These are phyloP conservation scores for Channallabes apus DNA, from an alignment of 2,797 vertebrate species.

Conservation along the genomic window DNA sequence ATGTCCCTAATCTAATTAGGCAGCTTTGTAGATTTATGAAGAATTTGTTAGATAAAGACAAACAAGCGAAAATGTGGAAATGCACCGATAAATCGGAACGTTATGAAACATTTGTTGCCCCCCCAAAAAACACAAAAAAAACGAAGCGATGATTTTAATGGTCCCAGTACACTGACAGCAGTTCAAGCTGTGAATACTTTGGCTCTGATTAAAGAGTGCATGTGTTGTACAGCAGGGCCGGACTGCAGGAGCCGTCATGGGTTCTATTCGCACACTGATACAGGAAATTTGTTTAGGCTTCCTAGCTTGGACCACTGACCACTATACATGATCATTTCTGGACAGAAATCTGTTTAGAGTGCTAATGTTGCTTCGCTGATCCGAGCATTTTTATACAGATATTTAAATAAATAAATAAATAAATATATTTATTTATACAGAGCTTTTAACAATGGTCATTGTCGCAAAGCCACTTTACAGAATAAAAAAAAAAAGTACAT, in stretches of 20 bases:
- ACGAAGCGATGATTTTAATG: background rate
- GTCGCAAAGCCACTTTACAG: too few relatives aligned
- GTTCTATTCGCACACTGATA: slow-evolving; percentile 33
- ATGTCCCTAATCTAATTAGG: slow-evolving; percentile 37
- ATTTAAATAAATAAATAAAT: background rate
- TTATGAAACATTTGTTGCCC: background rate
- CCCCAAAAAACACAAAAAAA: background rate
- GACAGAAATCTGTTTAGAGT: background rate
- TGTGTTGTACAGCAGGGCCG: slow-evolving; percentile 40
- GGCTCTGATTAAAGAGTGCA: slow-evolving; percentile 45
- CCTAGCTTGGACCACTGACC: slow-evolving; percentile 37
- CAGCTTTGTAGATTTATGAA: slow-evolving; percentile 14
- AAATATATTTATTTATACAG: too few relatives aligned
- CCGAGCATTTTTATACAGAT: background rate
- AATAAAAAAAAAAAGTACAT: too few relatives aligned
- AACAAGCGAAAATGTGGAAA: slow-evolving; percentile 10
- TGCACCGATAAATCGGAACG: slow-evolving; percentile 1
- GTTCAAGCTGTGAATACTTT: slow-evolving; percentile 37
- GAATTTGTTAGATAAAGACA: background rate
- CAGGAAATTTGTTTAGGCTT: slow-evolving; percentile 38
- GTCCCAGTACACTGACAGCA: slow-evolving; percentile 28
- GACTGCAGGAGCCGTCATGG: slow-evolving; percentile 29
- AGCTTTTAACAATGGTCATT: too few relatives aligned
- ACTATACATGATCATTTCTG: background rate
- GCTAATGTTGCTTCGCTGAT: background rate